A percentile compares a stretch with the other conserved stretches of the same genome.
Evolutionary conservation across 2,797 vertebrate genomes (phyloP).

Genomic region (Phataginus tricuspis): DNA sequence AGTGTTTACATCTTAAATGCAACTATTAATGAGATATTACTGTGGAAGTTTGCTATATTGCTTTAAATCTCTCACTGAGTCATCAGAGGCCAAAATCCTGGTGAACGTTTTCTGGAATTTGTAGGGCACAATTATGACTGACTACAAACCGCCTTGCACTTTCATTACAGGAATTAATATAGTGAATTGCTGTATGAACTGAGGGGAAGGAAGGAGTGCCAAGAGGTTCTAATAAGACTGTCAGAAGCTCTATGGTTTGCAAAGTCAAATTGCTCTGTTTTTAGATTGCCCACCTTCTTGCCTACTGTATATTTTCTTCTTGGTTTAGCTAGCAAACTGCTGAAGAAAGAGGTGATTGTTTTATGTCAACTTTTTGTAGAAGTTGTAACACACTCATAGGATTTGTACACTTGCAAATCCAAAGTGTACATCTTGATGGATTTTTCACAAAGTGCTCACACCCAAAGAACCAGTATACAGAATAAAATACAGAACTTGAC

Average conservation of each 20-base stretch:
- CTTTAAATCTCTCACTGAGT: neutral
- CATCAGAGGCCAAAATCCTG: neutral
- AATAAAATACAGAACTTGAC: neutral
- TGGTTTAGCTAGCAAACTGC: neutral
- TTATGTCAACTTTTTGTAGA: neutral
- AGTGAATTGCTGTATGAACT: constrained; percentile 40
- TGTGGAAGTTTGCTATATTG: neutral
- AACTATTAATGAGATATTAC: constrained; percentile 29
- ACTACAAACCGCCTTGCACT: constrained; percentile 12
- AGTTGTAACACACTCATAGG: neutral
- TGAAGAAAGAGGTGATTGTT: neutral
- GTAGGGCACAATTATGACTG: constrained; percentile 24
- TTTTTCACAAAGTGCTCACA: neutral
- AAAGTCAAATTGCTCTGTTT: neutral
- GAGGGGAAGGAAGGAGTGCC: neutral
- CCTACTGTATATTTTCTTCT: neutral
- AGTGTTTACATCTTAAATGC: constrained; percentile 37
- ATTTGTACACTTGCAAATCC: neutral
- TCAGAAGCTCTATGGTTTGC: neutral
- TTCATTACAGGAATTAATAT: constrained; percentile 55
- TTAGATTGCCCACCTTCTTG: neutral
- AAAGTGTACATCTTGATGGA: neutral
- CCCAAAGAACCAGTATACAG: neutral
- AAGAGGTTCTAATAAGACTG: neutral
- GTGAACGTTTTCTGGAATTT: constrained; percentile 53